phyloP scores from a whole-genome alignment of 2,888 invertebrate genomes.

The Peribatodes rhomboidaria region DNA sequence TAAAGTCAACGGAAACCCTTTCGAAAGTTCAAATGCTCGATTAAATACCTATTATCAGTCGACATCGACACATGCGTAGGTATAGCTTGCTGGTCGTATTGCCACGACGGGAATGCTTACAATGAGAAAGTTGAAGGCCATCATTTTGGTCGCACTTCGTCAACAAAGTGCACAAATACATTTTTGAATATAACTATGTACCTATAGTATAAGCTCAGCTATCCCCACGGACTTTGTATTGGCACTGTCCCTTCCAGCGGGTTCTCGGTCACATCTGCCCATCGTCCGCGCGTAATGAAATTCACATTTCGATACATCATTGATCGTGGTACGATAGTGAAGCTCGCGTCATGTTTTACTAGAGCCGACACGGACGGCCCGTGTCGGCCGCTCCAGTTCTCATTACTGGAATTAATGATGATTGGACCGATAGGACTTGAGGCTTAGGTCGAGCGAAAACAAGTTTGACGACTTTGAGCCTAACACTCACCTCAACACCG shows the following conservation, averaged over 20 bases:
- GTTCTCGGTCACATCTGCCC: conserved; percentile 20
- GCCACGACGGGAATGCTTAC: too few relatives aligned
- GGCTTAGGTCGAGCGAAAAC: conserved; percentile 17
- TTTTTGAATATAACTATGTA: too few relatives aligned
- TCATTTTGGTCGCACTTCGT: too few relatives aligned
- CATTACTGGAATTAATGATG: conserved; percentile 71
- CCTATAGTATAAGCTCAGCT: too few relatives aligned
- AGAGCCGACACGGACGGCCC: conserved; percentile 71
- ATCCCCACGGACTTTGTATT: too few relatives aligned
- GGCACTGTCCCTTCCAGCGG: background rate
- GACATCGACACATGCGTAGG: too few relatives aligned
- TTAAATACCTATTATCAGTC: too few relatives aligned
- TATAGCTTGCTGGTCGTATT: too few relatives aligned
- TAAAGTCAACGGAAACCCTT: too few relatives aligned
- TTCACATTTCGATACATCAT: conserved; percentile 76
- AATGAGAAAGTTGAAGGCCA: too few relatives aligned
- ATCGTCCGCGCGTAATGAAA: conserved; percentile 63
- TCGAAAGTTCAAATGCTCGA: too few relatives aligned
- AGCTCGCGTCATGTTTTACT: conserved; percentile 74
- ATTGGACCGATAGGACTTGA: conserved; percentile 47
- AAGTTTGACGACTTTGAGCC: conserved; percentile 16
- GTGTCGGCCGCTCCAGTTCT: conserved; percentile 65
- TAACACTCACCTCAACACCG: background rate
- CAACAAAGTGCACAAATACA: too few relatives aligned
- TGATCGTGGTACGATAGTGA: conserved; percentile 75